Evolutionary conservation across 2,797 vertebrate species (phyloP).

Genomic region (Sebastes wilsoni): DNA sequence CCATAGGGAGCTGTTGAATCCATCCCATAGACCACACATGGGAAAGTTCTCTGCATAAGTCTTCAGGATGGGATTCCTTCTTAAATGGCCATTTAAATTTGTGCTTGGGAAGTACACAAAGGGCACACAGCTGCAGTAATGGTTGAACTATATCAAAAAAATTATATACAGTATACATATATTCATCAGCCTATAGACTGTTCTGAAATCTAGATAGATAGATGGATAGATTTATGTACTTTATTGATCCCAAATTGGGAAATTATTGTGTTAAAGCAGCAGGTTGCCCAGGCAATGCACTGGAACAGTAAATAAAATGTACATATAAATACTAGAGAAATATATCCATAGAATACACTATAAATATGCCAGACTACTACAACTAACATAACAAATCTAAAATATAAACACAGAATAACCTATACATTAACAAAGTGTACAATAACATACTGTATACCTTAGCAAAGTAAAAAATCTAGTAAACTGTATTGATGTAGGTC

Average conservation of each 20-base stretch:
- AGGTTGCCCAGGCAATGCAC: no score
- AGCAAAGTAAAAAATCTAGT: neutral
- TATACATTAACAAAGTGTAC: no score
- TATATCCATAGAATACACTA: no score
- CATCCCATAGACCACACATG: constrained; percentile 16
- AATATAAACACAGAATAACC: no score
- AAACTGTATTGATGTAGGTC: neutral
- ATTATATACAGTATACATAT: neutral
- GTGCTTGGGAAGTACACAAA: neutral
- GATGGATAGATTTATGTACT: no score
- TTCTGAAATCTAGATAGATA: neutral
- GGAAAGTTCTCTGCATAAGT: neutral
- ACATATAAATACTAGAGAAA: no score
- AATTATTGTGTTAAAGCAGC: no score
- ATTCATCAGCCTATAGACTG: neutral
- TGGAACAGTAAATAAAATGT: no score
- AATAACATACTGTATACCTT: no score
- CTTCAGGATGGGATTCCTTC: neutral
- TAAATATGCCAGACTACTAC: no score
- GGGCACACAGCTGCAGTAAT: neutral
- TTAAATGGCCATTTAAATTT: neutral
- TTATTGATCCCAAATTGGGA: no score
- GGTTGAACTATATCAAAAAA: neutral
- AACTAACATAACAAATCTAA: no score
- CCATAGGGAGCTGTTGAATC: constrained; percentile 27